These are phyloP conservation scores for Erpornis zantholeuca DNA, from an alignment of 2,113 vertebrate genomes.

Conservation along the genomic window DNA sequence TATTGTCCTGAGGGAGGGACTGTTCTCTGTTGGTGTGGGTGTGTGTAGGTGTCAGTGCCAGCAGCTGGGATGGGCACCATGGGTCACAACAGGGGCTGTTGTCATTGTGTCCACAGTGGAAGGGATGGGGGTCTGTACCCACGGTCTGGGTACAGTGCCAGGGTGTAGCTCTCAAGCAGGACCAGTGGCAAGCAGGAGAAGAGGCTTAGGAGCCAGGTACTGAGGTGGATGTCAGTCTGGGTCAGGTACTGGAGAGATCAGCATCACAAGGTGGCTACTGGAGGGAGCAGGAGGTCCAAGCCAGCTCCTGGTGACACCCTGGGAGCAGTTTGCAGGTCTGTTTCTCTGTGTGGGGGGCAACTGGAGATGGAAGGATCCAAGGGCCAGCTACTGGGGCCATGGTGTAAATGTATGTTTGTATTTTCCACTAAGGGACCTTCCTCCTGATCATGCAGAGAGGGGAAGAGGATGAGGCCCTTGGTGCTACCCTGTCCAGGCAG, in stretches of 20 bases:
- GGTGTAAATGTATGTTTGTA: rapidly evolving
- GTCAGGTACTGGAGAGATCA: rapidly evolving
- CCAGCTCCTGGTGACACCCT: not conserved
- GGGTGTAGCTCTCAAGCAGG: not conserved
- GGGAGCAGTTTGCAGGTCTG: not conserved
- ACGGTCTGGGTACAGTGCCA: not conserved
- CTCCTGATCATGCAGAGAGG: not conserved
- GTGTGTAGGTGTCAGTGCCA: not conserved
- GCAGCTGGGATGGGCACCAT: not conserved
- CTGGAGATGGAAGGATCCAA: not conserved
- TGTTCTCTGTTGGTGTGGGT: not conserved
- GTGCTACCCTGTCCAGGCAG: not conserved
- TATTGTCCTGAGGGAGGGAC: not conserved
- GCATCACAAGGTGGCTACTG: not conserved
- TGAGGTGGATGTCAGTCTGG: not conserved
- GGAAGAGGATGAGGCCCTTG: not conserved
- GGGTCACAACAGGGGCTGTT: not conserved
- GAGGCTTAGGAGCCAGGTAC: not conserved
- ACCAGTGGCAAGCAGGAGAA: not conserved
- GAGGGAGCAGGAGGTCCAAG: not conserved
- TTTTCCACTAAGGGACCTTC: not conserved
- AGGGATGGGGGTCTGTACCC: not conserved
- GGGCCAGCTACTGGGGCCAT: not conserved
- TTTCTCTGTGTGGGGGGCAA: not conserved
- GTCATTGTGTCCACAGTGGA: rapidly evolving